A percentile compares a stretch with the other conserved stretches of the same genome.
Conservation (phyloP, 2,797 vertebrate genomes). For the Holocentrus rufus region DNA sequence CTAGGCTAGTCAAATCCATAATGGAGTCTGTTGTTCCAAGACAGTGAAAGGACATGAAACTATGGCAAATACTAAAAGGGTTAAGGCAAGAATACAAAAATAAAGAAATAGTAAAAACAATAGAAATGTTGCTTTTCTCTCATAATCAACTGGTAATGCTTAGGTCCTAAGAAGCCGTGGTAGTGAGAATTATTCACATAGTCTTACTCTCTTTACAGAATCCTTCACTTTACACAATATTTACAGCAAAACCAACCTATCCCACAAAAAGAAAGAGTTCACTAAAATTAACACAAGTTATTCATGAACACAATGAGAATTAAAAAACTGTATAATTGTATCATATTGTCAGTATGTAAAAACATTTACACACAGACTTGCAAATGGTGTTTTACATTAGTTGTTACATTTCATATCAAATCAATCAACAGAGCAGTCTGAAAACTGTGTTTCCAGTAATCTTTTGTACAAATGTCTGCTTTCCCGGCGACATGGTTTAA, state of each 20-base stretch:
- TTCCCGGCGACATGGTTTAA: slow-evolving; percentile 35
- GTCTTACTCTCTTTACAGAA: slow-evolving; percentile 75
- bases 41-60: slow-evolving; percentile 53
- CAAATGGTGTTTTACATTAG: slow-evolving; percentile 69
- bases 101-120: slow-evolving; percentile 75
- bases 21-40: slow-evolving; percentile 32
- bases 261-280: slow-evolving; percentile 55
- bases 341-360: slow-evolving; percentile 75
- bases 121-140: slow-evolving; percentile 72
- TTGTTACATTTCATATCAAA: slow-evolving; percentile 69
- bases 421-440: slow-evolving; percentile 58
- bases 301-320: slow-evolving; percentile 67
- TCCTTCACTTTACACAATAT: slow-evolving; percentile 78
- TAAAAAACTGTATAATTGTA: slow-evolving; percentile 70
- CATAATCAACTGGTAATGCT: slow-evolving; percentile 53
- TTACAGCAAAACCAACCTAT: slow-evolving; percentile 73
- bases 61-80: slow-evolving; percentile 71
- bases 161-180: slow-evolving; percentile 69
- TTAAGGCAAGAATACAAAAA: slow-evolving; percentile 81
- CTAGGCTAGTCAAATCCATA: slow-evolving; percentile 41
- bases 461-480: slow-evolving; percentile 71
- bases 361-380: slow-evolving; percentile 75
- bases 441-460: slow-evolving; percentile 53
- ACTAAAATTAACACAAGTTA: slow-evolving; percentile 64
- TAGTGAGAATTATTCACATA: slow-evolving; percentile 73